phyloP scores from a whole-genome alignment of 64 coral and sea anemone species.

The Montipora foliosa region DNA sequence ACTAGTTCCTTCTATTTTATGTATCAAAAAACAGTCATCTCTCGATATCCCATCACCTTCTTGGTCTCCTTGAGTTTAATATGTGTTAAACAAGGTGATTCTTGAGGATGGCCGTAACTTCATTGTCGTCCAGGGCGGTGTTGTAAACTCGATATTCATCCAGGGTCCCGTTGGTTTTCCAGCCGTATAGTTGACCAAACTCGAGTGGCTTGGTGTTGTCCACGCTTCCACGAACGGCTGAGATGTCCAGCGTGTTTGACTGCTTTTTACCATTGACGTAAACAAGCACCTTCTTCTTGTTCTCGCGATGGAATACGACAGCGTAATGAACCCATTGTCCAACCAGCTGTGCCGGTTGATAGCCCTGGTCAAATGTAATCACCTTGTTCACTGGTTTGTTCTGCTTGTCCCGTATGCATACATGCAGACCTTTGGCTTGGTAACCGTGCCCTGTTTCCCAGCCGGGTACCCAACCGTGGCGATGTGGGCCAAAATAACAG shows the following conservation, averaged over 20 bases:
- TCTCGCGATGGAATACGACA: conserved; percentile 39
- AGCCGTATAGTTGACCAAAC: too few species aligned
- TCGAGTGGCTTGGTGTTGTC: too few species aligned
- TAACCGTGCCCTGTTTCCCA: conserved; percentile 77
- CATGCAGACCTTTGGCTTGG: conserved; percentile 38
- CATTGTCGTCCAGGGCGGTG: conserved; percentile 27
- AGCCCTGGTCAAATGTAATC: conserved; percentile 44
- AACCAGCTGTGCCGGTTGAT: conserved; percentile 36
- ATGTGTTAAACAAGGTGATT: not conserved
- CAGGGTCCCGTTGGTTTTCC: too few species aligned
- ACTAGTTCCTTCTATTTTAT: too few species aligned
- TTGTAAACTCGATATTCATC: conserved; percentile 6
- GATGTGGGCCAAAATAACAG: too few species aligned
- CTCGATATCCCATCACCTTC: too few species aligned
- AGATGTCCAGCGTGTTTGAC: too few species aligned
- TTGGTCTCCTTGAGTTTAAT: not conserved
- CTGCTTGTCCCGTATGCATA: conserved; percentile 74
- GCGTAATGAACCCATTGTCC: not conserved
- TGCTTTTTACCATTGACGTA: conserved; percentile 12
- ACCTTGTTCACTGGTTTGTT: conserved; percentile 1
- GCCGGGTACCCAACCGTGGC: conserved; percentile 58
- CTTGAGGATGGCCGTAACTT: conserved; percentile 9
- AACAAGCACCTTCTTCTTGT: conserved; percentile 22
- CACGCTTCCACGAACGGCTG: too few species aligned
- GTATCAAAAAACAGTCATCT: too few species aligned